Base-by-base conservation (phyloP, 2,797 vertebrate genomes). In the Phalanger gymnotis region DNA sequence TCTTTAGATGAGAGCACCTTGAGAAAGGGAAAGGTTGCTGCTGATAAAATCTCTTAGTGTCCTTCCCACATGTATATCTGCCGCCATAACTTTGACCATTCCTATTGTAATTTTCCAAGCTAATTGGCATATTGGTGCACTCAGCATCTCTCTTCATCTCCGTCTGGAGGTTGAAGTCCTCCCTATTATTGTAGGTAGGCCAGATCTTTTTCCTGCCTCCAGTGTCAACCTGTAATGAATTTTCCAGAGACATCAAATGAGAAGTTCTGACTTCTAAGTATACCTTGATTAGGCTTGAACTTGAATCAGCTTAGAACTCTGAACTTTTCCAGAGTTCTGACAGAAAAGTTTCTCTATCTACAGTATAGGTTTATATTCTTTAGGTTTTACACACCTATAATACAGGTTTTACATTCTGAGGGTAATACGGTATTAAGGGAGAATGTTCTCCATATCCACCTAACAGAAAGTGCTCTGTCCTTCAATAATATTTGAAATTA, bases 191-290 rank as follows among this genome's bases (percentile, higher is more conserved):
- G 96, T 34, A 94, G 54, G 19, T 93, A 54, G 47, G 16, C 92
- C 61, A 93, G 19, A 7, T 92, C 90, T 91, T 91, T 73, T 66
- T 93, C 91, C 30, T 53, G 3, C 89, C 27, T 89, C 95, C 16
- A 51, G 22, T 47, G 40, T 87, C 19, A 51, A 11, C 3, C 73
- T 87, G 40, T 25, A 81, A 22, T 81, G 40, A 87, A 87, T 47
- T 51, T 87, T 87, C 40, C 40, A 47, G 73, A 66, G 93, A 92
- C 47, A 61, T 5, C 40, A 3, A 34, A 3, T 95, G 51, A 93
- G 53, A 96, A 54, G 91, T 96, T 93, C 22, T 53, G 91, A 95
- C 40, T 93, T 91, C 47, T 56, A 16, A 90, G 14, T 94, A 53
- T 96, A 30, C 91, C 53, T 91, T 93, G 30, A 90, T 94, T 95